Evolutionary conservation across 2,113 vertebrate species (phyloP).

Genomic region (Amblyornis subalaris): DNA sequence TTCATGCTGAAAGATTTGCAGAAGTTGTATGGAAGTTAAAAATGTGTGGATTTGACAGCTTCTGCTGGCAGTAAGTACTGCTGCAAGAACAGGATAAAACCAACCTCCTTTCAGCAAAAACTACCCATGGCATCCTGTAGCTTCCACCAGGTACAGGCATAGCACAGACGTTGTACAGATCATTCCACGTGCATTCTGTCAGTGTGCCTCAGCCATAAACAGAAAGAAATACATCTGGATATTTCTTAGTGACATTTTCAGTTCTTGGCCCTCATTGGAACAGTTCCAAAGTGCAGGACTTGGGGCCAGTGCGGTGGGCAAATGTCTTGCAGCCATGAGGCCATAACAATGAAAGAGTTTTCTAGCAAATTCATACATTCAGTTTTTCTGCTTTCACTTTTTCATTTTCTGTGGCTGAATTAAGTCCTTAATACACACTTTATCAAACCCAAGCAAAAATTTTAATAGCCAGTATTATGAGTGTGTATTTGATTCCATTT

Average conservation of each 20-base stretch:
- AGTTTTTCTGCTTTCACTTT: neutral
- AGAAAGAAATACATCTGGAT: neutral
- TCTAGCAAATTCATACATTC: neutral
- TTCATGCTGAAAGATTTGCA: neutral
- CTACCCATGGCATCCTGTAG: fast-evolving
- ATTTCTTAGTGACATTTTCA: neutral
- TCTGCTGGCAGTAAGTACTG: neutral
- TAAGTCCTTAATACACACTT: neutral
- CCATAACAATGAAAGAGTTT: neutral
- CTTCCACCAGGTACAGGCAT: neutral
- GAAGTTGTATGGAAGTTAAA: neutral
- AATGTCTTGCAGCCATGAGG: neutral
- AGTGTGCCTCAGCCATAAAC: neutral
- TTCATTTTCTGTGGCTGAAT: neutral
- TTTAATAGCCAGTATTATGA: neutral
- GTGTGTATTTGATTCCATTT: conserved; percentile 1
- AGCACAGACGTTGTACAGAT: neutral
- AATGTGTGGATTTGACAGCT: neutral
- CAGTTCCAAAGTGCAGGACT: neutral
- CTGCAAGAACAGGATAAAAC: neutral
- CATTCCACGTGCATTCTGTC: neutral
- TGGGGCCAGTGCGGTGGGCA: neutral
- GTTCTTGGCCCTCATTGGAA: neutral
- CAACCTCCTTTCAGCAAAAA: neutral
- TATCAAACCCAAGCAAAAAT: neutral